Conservation (phyloP, 2,113 vertebrate genomes). For the Cettia cetti region DNA sequence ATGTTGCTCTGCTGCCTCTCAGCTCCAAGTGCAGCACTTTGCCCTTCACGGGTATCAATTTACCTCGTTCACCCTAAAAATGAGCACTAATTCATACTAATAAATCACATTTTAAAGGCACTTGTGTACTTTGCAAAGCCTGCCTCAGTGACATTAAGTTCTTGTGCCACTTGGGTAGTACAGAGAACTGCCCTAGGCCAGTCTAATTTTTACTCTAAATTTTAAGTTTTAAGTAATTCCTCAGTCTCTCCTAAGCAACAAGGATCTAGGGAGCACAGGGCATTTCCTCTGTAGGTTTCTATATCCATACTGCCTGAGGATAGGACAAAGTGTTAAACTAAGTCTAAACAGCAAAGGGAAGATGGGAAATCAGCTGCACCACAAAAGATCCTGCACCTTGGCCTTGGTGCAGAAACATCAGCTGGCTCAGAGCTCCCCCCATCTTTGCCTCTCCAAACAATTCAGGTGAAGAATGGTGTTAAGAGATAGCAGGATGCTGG, state of each 20-base stretch:
- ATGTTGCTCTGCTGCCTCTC: neutral
- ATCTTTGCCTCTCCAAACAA: neutral
- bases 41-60: neutral
- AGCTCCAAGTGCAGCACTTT: neutral
- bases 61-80: neutral
- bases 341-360: neutral
- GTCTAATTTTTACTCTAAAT: neutral
- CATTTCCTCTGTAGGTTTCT: neutral
- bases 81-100: neutral
- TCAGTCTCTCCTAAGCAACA: neutral
- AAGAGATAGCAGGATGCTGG: neutral
- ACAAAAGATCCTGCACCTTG: neutral
- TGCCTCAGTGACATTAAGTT: neutral
- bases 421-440: neutral
- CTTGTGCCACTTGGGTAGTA: neutral
- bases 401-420: neutral
- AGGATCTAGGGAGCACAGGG: neutral
- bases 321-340: neutral
- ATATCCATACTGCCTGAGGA: neutral
- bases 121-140: neutral
- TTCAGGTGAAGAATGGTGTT: neutral
- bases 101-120: neutral
- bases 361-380: neutral
- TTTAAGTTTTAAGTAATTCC: slow-evolving; percentile 19
- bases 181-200: neutral